Evolutionary conservation across 53 echinoderm and acorn worm species (phyloP), one percentile per base, ranked within the genome.

Genomic region (Crossaster papposus): DNA sequence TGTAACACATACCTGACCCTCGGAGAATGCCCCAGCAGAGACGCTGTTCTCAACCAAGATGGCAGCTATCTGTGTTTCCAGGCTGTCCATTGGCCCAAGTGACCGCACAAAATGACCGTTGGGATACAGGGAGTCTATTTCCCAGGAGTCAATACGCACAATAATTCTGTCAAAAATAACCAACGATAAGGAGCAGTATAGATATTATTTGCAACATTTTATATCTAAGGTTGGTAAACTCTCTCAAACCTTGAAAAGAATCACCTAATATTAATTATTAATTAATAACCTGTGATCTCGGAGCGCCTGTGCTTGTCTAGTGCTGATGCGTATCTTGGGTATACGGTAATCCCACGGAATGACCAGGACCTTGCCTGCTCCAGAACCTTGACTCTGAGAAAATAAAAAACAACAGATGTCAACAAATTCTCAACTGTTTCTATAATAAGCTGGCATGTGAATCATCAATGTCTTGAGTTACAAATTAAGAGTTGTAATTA

Each of bases 81-180:
- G 88, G 65, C 87, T 89, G 38, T 96, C 99, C 36, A 96, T 91
- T 32, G 99, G 82, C 70, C 96, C 99, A 6, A 99, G 90, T 32
- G 94, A 93, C 54, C 92, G 90, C 33, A 99, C 99, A 92, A 94
- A 96, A 82, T 99, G 99, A 71, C 99, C 99, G 28, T 95, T 96
- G n/a, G 99, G 99, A 83, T 96, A 99, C 91, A 92, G 96, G 34
- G 99, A 99, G 81, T 96, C 95, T 6, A 77, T 24, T 30, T 93
- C 93, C 99, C 99, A 99, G 14, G 96, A 93, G 81, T 99, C 99
- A 30, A 99, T 89, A 3, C 99, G 90, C 65, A 99, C 94, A 33
- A 99, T 85, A 50, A 96, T 92, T 75, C 99, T 97, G 87, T 17
- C 2, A 81, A 58, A 79, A 73, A 36, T 18, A 83, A 83, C 12